Conservation (phyloP, 2,113 vertebrate species). For the Tychaedon coryphoeus region DNA sequence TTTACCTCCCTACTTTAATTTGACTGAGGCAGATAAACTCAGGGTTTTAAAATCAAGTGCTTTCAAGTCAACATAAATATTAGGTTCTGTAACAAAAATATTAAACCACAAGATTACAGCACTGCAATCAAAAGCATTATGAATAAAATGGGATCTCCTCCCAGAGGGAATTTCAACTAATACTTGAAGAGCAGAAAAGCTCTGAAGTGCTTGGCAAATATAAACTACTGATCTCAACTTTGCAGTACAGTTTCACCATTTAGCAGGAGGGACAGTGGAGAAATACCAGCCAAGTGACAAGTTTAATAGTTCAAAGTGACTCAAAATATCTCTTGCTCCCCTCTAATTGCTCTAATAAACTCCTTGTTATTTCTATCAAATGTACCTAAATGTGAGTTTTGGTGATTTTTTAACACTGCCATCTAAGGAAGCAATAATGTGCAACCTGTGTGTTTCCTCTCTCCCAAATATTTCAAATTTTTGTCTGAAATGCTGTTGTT, state of each 20-base stretch:
- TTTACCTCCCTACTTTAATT: neutral
- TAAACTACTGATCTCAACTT: neutral
- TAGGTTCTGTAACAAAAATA: neutral
- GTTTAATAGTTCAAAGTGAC: neutral
- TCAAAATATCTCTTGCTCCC: neutral
- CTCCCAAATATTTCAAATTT: neutral
- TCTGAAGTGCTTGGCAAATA: slow-evolving; percentile 14
- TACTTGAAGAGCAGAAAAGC: neutral
- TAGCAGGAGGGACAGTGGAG: neutral
- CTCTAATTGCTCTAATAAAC: neutral
- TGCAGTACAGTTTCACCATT: neutral
- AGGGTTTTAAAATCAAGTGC: slow-evolving; percentile 24
- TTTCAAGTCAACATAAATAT: slow-evolving; percentile 33
- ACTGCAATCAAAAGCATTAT: neutral
- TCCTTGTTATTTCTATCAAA: neutral
- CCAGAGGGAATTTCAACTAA: neutral
- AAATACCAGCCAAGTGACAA: neutral
- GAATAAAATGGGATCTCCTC: neutral
- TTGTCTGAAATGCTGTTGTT: neutral
- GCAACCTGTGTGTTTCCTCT: neutral
- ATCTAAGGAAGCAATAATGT: neutral
- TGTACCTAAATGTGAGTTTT: neutral
- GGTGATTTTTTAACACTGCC: neutral
- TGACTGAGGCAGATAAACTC: slow-evolving; percentile 26
- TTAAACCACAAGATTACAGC: neutral